These are phyloP conservation scores for Charanyca ferruginea DNA, from an alignment of 2,888 invertebrate species.

Conservation along the genomic window DNA sequence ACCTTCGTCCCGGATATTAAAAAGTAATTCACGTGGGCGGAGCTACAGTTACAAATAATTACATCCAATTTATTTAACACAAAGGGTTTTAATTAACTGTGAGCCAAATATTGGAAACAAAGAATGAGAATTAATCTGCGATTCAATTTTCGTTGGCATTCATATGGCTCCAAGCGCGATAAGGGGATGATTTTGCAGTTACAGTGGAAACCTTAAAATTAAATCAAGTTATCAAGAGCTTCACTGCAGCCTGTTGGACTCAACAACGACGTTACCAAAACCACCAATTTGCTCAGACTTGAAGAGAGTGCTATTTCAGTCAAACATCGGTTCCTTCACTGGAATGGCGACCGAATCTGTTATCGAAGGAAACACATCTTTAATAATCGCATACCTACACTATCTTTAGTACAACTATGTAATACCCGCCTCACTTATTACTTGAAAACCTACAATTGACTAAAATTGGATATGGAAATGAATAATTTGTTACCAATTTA, in stretches of 20 bases:
- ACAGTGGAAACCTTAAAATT: not conserved
- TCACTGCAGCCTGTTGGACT: not conserved
- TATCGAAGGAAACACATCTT: too few relatives aligned
- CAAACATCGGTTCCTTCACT: too few relatives aligned
- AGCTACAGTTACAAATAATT: constrained; percentile 3
- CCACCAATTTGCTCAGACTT: too few relatives aligned
- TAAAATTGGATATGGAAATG: not conserved
- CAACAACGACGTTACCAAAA: not conserved
- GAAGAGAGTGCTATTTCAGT: too few relatives aligned
- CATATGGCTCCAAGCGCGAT: too few relatives aligned
- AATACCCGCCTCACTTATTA: too few relatives aligned
- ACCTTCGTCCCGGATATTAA: constrained; percentile 18
- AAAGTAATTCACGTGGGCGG: constrained; percentile 1
- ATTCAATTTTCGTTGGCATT: too few relatives aligned
- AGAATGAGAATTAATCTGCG: constrained; percentile 27
- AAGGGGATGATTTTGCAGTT: not conserved
- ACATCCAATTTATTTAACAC: constrained; percentile 9
- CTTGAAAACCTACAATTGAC: not conserved
- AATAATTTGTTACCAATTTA: not conserved
- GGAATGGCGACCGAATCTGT: too few relatives aligned
- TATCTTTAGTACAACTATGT: too few relatives aligned
- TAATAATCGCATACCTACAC: too few relatives aligned
- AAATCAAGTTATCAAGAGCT: not conserved
- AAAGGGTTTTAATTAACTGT: constrained; percentile 24
- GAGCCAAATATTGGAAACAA: constrained; percentile 18